These are phyloP conservation scores for Antitype chi DNA, from an alignment of 2,888 invertebrate genomes.

Conservation along the genomic window DNA sequence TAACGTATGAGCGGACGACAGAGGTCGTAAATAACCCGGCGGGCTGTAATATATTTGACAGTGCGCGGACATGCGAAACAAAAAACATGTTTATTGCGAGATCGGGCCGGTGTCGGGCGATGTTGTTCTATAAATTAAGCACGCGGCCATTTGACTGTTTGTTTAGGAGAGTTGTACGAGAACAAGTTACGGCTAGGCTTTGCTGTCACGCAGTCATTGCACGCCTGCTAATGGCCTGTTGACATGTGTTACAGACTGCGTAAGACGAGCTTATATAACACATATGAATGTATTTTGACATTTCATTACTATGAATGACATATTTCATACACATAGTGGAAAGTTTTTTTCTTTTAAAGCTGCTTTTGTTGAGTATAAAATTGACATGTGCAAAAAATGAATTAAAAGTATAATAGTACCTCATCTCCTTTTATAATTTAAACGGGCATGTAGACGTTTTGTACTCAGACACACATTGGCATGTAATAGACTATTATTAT, in stretches of 20 bases:
- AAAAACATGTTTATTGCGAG: slow-evolving; percentile 90
- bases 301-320: background rate
- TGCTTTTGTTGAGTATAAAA: background rate
- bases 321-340: background rate
- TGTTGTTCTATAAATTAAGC: slow-evolving; percentile 83
- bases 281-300: slow-evolving; percentile 31
- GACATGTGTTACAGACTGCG: slow-evolving; percentile 60
- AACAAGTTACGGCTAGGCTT: slow-evolving; percentile 67
- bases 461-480: slow-evolving; percentile 20
- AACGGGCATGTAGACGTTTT: slow-evolving; percentile 17
- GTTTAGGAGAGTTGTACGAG: slow-evolving; percentile 75
- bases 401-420: slow-evolving; percentile 4
- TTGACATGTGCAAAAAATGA: slow-evolving; percentile 3
- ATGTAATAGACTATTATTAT: slow-evolving; percentile 45
- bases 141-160: slow-evolving; percentile 81
- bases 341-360: background rate
- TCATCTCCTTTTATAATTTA: slow-evolving; percentile 15
- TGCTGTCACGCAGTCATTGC: slow-evolving; percentile 59
- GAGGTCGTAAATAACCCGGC: slow-evolving; percentile 90
- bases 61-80: slow-evolving; percentile 90
- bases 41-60: slow-evolving; percentile 91
- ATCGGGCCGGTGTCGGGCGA: slow-evolving; percentile 74
- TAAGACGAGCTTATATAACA: slow-evolving; percentile 20
- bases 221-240: slow-evolving; percentile 65
- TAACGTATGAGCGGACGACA: slow-evolving; percentile 91